These are phyloP conservation scores for Acyrthosiphon pisum DNA, from an alignment of 1,140 invertebrate species.

Conservation along the genomic window DNA sequence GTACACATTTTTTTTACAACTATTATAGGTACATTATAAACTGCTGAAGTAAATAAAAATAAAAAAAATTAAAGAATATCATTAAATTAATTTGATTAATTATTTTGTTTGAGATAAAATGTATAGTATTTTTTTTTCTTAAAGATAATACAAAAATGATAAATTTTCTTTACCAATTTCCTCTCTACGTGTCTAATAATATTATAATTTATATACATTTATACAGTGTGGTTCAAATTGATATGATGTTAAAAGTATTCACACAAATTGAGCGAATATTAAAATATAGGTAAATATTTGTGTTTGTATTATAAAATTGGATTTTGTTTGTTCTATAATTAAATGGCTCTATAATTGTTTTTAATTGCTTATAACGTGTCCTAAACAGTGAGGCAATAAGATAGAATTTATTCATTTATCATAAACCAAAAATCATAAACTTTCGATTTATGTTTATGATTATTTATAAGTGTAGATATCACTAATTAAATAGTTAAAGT, in stretches of 20 bases:
- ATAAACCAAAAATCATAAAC: neutral
- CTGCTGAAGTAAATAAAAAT: neutral
- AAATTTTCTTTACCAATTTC: neutral
- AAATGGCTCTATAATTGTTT: no score
- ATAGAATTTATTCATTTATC: neutral
- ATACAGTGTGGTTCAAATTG: neutral
- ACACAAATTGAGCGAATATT: neutral
- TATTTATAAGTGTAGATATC: neutral
- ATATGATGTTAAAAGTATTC: neutral
- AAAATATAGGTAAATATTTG: neutral
- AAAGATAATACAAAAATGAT: constrained; percentile 1
- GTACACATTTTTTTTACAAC: neutral
- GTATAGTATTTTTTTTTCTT: neutral
- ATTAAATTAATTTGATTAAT: neutral
- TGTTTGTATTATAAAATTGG: neutral
- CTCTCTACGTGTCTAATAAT: neutral
- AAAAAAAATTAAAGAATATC: neutral
- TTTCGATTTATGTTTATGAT: neutral
- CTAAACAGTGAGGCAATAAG: neutral
- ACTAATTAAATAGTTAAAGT: neutral
- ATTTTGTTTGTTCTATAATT: no score
- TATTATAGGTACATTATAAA: neutral
- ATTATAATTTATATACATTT: neutral
- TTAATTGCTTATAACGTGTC: neutral
- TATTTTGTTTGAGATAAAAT: constrained; percentile 18